Evolutionary conservation across 2,888 invertebrate species (phyloP).

Genomic region (Eupithecia subfuscata): DNA sequence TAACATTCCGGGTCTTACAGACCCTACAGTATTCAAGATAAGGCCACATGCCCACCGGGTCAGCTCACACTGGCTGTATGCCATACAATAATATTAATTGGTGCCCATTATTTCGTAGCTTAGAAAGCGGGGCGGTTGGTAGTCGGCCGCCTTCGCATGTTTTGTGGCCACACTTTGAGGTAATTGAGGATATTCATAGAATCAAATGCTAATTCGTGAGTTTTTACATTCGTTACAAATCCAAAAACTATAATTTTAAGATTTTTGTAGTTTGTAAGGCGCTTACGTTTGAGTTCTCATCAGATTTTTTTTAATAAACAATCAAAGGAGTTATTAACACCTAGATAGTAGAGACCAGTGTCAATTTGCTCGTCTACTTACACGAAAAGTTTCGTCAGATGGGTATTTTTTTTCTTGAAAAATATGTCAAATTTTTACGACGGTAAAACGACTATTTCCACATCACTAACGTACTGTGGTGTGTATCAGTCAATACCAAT

Average conservation of each 20-base stretch:
- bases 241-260: neutral
- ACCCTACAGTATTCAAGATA: conserved; percentile 9
- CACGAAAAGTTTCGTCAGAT: too few relatives aligned
- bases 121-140: conserved; percentile 72
- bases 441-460: neutral
- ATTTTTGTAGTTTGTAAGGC: neutral
- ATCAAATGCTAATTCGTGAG: neutral
- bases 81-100: conserved; percentile 67
- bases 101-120: conserved; percentile 69
- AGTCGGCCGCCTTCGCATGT: conserved; percentile 63
- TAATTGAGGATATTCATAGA: conserved; percentile 1
- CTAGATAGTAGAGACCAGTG: neutral
- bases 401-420: neutral
- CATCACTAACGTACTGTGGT: neutral
- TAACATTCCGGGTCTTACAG: conserved; percentile 21
- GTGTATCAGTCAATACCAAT: neutral
- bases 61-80: conserved; percentile 36
- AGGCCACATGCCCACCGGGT: conserved; percentile 16
- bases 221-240: neutral
- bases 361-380: too few relatives aligned
- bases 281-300: neutral
- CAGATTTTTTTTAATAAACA: too few relatives aligned
- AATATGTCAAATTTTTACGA: neutral
- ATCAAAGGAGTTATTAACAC: too few relatives aligned
- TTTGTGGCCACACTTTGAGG: conserved; percentile 51